Evolutionary conservation across 2,113 vertebrate genomes (phyloP).

Genomic region (Rostratula benghalensis): DNA sequence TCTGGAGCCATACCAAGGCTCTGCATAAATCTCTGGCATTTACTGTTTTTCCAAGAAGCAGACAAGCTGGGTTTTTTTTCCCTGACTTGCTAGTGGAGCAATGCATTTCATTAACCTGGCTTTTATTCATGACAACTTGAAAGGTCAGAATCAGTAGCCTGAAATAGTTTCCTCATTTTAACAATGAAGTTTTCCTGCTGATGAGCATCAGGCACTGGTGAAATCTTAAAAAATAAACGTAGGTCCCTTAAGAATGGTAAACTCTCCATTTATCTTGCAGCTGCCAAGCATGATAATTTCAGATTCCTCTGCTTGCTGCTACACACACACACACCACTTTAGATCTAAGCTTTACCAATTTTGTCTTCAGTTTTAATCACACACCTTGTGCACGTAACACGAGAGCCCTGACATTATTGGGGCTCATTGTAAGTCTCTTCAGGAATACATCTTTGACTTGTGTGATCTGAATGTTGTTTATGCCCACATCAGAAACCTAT

Average conservation of each 20-base stretch:
- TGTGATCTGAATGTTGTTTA: neutral
- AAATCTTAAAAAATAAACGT: slow-evolving; percentile 26
- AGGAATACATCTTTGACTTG: neutral
- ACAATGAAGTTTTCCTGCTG: neutral
- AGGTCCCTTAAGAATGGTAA: neutral
- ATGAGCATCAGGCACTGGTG: neutral
- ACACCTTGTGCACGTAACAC: neutral
- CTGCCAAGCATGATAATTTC: neutral
- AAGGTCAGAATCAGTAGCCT: slow-evolving; percentile 46
- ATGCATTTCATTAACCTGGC: slow-evolving; percentile 13
- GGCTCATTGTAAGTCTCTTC: neutral
- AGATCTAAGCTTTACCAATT: neutral
- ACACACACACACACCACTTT: neutral
- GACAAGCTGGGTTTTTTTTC: neutral
- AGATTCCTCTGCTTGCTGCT: neutral
- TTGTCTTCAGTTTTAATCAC: neutral
- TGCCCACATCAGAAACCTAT: neutral
- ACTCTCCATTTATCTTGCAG: neutral
- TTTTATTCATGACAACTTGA: neutral
- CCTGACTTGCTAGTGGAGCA: neutral
- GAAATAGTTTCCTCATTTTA: slow-evolving; percentile 1
- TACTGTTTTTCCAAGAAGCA: neutral
- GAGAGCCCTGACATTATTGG: neutral
- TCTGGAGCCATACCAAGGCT: neutral
- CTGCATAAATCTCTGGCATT: slow-evolving; percentile 34